These are phyloP conservation scores for Tenthredo livida DNA, from an alignment of 2,888 invertebrate genomes.

Conservation along the genomic window DNA sequence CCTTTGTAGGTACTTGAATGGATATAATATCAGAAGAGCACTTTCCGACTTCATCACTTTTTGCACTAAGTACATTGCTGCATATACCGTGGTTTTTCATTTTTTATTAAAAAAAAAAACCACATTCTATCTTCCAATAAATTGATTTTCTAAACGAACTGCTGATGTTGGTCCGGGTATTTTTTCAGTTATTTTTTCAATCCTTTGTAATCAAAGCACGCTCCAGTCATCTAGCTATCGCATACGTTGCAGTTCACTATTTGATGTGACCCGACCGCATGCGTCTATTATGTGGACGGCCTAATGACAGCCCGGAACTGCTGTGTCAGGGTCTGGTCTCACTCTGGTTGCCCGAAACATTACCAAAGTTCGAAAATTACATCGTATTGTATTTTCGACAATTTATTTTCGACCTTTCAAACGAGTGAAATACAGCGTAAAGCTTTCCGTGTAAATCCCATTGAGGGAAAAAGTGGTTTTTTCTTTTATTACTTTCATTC, in stretches of 20 bases:
- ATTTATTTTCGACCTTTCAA: slow-evolving; percentile 5
- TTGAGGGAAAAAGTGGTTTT: neutral
- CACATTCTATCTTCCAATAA: neutral
- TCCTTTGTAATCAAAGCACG: slow-evolving; percentile 40
- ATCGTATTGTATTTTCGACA: neutral
- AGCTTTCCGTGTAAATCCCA: neutral
- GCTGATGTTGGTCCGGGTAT: neutral
- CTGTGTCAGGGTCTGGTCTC: slow-evolving; percentile 41
- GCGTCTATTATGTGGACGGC: slow-evolving; percentile 22
- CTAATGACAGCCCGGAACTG: slow-evolving; percentile 33
- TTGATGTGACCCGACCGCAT: neutral
- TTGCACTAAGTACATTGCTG: neutral
- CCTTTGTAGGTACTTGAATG: neutral
- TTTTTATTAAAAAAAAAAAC: neutral
- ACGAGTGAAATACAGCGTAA: neutral
- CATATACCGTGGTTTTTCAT: neutral
- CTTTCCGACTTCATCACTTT: neutral
- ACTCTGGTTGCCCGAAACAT: slow-evolving; percentile 22
- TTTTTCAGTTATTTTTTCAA: neutral
- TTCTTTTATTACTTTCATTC: neutral
- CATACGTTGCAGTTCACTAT: slow-evolving; percentile 32
- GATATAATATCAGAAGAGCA: neutral
- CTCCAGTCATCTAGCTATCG: slow-evolving; percentile 5
- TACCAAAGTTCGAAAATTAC: slow-evolving; percentile 30
- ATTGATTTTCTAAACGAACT: neutral